phyloP scores from a whole-genome alignment of 2,113 vertebrate genomes.

The rat (Rattus norvegicus) region DNA sequence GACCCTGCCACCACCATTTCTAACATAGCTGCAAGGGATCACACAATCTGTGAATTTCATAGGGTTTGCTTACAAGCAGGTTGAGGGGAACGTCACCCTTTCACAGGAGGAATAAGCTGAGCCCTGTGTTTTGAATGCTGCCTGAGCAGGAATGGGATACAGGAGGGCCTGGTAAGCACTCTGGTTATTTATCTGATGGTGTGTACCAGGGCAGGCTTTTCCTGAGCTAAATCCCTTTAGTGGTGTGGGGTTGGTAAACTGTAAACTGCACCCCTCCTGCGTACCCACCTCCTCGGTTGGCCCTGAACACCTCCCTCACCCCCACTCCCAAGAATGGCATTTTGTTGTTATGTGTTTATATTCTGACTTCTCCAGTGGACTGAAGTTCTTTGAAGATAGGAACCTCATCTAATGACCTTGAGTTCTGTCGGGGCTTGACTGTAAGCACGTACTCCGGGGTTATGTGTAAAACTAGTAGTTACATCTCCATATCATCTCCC shows the following conservation, averaged over 20 bases:
- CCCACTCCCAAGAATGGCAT: background rate
- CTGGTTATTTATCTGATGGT: background rate
- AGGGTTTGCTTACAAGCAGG: background rate
- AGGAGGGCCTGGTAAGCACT: background rate
- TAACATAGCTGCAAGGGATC: background rate
- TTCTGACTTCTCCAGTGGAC: slow-evolving; percentile 5
- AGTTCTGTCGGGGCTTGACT: background rate
- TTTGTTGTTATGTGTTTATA: slow-evolving; percentile 48
- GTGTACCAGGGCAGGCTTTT: background rate
- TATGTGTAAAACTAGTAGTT: background rate
- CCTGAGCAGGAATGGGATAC: background rate
- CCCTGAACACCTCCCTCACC: slow-evolving; percentile 3
- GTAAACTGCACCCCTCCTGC: background rate
- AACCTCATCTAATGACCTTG: slow-evolving; percentile 32
- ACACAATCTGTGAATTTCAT: background rate
- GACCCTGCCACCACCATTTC: background rate
- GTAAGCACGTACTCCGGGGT: background rate
- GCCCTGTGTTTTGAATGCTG: background rate
- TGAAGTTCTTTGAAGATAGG: slow-evolving; percentile 52
- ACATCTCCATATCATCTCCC: background rate
- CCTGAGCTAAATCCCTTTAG: background rate
- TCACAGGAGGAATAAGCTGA: background rate
- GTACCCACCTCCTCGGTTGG: slow-evolving; percentile 36
- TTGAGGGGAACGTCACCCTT: background rate
- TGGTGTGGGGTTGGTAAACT: slow-evolving; percentile 11